These are phyloP conservation scores for Dipus sagitta DNA, from an alignment of 2,797 vertebrate species.

Conservation along the genomic window DNA sequence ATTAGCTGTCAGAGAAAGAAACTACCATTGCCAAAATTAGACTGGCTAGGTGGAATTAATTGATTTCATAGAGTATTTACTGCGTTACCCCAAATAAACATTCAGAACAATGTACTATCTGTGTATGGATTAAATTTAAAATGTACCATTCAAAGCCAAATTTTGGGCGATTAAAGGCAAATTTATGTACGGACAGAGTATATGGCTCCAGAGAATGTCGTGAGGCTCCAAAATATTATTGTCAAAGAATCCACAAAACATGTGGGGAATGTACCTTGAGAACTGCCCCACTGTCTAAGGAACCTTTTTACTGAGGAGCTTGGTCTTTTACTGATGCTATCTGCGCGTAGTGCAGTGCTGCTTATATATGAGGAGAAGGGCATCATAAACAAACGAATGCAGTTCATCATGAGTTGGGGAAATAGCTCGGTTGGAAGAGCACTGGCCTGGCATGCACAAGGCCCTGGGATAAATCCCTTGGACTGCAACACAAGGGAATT, in stretches of 20 bases:
- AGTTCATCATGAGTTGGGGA: neutral
- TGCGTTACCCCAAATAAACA: neutral
- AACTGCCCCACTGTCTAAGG: neutral
- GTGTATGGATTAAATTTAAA: neutral
- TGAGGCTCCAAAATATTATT: constrained; percentile 16
- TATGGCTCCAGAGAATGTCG: neutral
- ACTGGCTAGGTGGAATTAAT: neutral
- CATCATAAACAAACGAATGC: neutral
- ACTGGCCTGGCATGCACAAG: neutral
- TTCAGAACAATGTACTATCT: neutral
- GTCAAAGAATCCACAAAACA: constrained; percentile 8
- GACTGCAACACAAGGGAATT: no score
- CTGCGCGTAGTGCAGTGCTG: neutral
- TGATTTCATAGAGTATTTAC: neutral
- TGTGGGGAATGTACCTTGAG: neutral
- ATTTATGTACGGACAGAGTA: neutral
- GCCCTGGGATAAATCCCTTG: neutral
- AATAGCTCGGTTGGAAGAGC: neutral
- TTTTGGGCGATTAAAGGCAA: neutral
- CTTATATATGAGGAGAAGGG: neutral
- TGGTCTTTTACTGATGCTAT: constrained; percentile 7
- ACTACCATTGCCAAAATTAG: constrained; percentile 2
- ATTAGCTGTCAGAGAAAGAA: neutral
- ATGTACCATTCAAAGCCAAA: neutral
- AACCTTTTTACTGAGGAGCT: neutral